Base-by-base conservation (phyloP, 1,140 invertebrate genomes). In the Colletes latitarsis region DNA sequence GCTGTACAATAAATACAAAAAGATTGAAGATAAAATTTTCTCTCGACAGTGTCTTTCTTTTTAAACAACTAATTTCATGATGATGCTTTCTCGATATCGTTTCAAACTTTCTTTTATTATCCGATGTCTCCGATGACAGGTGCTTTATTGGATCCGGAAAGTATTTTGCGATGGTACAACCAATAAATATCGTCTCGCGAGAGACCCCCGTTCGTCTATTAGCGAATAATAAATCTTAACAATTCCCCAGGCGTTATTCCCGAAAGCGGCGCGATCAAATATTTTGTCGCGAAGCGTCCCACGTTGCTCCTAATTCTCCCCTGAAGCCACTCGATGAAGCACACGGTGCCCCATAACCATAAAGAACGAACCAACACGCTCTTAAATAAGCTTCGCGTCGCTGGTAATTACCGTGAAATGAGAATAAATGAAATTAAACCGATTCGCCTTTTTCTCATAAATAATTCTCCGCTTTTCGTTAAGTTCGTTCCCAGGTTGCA, bases 241-340 rank as follows among this genome's bases (percentile, higher is more conserved):
- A 58, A 58, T 21, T 2, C 57, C 14, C 57, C 14, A 9, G 3
- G 14, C 57, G 57, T 58, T 58, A 58, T 19, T 19, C n/a, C 57
- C 57, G 4, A 21, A 58, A 58, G 57, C 67, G 15, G 10, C 21
- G 73, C 46, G 39, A 76, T 76, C 73, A 62, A 53, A 52, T 76
- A 76, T 67, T 76, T 67, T 46, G 67, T 64, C 73, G 30, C 73
- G 4, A 55, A 19, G 49, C 63, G 14, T 8, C 39, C 49, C 49
- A 55, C 49, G 12, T 41, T 75, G 19, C 6, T 30, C 52, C 67
- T 76, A 67, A 76, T 76, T 67, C 52, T 30, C 63, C n/a, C 10
- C 6, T 8, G 52, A 5, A 12, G 17, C 52, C 15, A 66, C 52
- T 57, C 15, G n/a, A 19, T n/a, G 63, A 67, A 67, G 53, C 63